Evolutionary conservation across 2,113 vertebrate species (phyloP).

Genomic region (Nettapus auritus): DNA sequence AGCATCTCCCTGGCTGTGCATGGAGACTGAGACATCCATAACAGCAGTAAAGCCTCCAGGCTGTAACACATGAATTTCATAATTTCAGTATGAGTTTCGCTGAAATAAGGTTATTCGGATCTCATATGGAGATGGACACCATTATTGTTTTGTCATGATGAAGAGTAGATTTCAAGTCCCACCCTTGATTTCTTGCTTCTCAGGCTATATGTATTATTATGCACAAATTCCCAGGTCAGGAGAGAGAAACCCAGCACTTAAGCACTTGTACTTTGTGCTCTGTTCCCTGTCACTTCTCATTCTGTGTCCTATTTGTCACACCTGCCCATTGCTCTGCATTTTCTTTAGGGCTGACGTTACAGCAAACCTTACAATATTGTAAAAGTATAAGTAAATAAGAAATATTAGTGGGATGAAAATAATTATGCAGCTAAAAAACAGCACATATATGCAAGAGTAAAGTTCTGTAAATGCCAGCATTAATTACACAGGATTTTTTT

Average conservation of each 20-base stretch:
- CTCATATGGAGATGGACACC: background rate
- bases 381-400: background rate
- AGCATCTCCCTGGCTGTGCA: background rate
- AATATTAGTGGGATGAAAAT: background rate
- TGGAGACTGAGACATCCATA: background rate
- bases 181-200: background rate
- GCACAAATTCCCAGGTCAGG: background rate
- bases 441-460: background rate
- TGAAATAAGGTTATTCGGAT: background rate
- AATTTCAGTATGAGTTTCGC: background rate
- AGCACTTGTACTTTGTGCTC: background rate
- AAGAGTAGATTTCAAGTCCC: background rate
- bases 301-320: background rate
- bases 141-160: background rate
- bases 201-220: background rate
- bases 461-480: background rate
- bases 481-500: background rate
- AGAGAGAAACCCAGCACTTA: background rate
- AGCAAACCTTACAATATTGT: background rate
- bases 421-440: background rate
- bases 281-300: background rate
- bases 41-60: background rate
- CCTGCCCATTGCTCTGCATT: background rate
- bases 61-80: background rate
- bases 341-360: background rate